These are phyloP conservation scores for Temnothorax nylanderi DNA, from an alignment of 1,140 invertebrate species.

Conservation along the genomic window DNA sequence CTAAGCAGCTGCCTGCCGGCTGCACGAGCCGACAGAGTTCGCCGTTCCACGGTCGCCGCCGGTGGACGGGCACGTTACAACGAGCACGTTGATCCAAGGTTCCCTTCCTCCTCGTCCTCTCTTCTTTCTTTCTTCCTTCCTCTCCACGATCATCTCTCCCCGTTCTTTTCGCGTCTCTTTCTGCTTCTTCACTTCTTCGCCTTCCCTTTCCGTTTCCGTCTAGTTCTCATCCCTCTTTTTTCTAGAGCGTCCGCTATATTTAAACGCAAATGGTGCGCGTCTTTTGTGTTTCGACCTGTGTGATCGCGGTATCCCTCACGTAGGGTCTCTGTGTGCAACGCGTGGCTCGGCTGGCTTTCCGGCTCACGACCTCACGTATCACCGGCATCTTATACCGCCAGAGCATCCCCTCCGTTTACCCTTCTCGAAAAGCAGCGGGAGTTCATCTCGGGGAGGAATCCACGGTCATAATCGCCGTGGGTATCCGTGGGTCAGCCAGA, in stretches of 20 bases:
- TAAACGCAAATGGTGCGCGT: slow-evolving; percentile 45
- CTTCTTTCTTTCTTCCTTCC: slow-evolving; percentile 21
- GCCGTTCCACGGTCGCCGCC: slow-evolving; percentile 81
- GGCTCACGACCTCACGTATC: neutral
- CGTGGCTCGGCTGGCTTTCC: neutral
- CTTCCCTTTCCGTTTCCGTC: neutral
- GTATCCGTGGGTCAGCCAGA: slow-evolving; percentile 58
- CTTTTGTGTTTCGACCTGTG: slow-evolving; percentile 31
- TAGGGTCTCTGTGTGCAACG: neutral
- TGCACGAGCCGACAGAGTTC: slow-evolving; percentile 78
- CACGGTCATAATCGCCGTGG: neutral
- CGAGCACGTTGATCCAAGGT: slow-evolving; percentile 66
- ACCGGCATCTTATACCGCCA: slow-evolving; percentile 12
- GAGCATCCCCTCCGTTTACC: neutral
- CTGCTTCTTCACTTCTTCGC: neutral
- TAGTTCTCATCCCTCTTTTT: slow-evolving; percentile 8
- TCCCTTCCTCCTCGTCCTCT: slow-evolving; percentile 48
- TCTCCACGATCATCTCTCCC: neutral
- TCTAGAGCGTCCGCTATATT: slow-evolving; percentile 29
- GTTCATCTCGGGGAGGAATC: neutral
- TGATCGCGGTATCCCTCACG: slow-evolving; percentile 25
- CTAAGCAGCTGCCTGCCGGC: slow-evolving; percentile 76
- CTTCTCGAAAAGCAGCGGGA: neutral
- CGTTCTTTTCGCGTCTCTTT: neutral
- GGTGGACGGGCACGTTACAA: slow-evolving; percentile 75